Evolutionary conservation across 2,888 invertebrate genomes (phyloP).

Genomic region (Hyles lineata): DNA sequence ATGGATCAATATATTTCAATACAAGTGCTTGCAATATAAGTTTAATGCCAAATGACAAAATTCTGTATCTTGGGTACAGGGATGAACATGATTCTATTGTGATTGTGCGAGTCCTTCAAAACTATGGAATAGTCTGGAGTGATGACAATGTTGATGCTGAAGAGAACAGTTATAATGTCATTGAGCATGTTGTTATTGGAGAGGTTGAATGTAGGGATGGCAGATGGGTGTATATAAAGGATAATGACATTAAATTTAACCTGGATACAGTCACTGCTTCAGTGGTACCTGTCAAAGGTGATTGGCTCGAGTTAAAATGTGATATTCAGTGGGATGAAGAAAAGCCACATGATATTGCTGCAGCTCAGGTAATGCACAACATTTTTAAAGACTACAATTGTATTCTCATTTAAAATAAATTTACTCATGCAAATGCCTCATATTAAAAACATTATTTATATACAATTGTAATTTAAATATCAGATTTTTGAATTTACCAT

Average conservation of each 20-base stretch:
- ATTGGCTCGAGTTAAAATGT: constrained; percentile 87
- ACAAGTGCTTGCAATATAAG: constrained; percentile 59
- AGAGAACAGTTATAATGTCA: constrained; percentile 59
- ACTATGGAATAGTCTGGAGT: constrained; percentile 82
- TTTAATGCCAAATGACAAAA: constrained; percentile 80
- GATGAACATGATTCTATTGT: constrained; percentile 70
- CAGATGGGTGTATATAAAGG: constrained; percentile 76
- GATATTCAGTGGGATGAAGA: constrained; percentile 86
- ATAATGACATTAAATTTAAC: constrained; percentile 84
- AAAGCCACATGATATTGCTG: constrained; percentile 73
- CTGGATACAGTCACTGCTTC: constrained; percentile 86
- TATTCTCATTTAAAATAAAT: no score
- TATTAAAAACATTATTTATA: constrained; percentile 5
- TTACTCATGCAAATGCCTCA: not conserved
- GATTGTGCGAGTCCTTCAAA: constrained; percentile 85
- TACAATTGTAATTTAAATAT: no score
- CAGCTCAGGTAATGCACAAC: constrained; percentile 63
- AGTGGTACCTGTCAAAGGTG: constrained; percentile 89
- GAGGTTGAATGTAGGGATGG: constrained; percentile 64
- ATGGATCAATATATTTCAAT: constrained; percentile 85
- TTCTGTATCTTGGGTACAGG: constrained; percentile 84
- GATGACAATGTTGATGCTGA: constrained; percentile 66
- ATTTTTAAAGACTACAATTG: not conserved
- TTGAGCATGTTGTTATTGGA: constrained; percentile 70
- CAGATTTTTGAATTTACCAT: no score